phyloP scores from a whole-genome alignment of 2,888 invertebrate species.

The Gortyna flavago region DNA sequence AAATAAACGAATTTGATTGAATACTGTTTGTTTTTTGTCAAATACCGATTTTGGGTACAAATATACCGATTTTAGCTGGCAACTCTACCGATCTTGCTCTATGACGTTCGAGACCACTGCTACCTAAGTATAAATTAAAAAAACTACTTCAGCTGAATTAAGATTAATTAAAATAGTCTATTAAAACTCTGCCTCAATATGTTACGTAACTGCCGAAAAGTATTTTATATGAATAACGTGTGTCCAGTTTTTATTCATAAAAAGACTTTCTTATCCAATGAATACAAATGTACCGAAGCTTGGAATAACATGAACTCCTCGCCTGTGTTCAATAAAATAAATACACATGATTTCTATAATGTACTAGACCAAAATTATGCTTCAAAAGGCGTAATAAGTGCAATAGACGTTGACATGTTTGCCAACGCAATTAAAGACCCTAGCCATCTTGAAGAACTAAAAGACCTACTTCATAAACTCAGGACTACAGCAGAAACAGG shows the following conservation, averaged over 20 bases:
- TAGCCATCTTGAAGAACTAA: constrained; percentile 92
- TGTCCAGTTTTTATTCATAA: constrained; percentile 62
- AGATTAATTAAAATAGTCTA: neutral
- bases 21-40: too few relatives aligned
- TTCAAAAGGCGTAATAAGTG: constrained; percentile 91
- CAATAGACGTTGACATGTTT: constrained; percentile 96
- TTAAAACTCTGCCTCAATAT: constrained; percentile 56
- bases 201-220: constrained; percentile 70
- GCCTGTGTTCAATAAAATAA: constrained; percentile 91
- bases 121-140: too few relatives aligned
- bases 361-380: constrained; percentile 92
- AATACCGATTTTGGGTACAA: too few relatives aligned
- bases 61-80: too few relatives aligned
- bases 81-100: too few relatives aligned
- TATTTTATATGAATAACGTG: constrained; percentile 62
- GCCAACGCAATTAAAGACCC: constrained; percentile 91
- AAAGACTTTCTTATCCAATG: constrained; percentile 92
- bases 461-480: constrained; percentile 93
- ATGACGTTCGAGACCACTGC: too few relatives aligned
- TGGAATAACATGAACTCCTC: constrained; percentile 92
- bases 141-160: too few relatives aligned
- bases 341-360: constrained; percentile 92
- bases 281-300: constrained; percentile 92
- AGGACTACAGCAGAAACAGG: constrained; percentile 93
- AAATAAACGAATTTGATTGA: too few relatives aligned